Conservation (phyloP, 2,113 vertebrate genomes). For the Mormyrus lacerda region DNA sequence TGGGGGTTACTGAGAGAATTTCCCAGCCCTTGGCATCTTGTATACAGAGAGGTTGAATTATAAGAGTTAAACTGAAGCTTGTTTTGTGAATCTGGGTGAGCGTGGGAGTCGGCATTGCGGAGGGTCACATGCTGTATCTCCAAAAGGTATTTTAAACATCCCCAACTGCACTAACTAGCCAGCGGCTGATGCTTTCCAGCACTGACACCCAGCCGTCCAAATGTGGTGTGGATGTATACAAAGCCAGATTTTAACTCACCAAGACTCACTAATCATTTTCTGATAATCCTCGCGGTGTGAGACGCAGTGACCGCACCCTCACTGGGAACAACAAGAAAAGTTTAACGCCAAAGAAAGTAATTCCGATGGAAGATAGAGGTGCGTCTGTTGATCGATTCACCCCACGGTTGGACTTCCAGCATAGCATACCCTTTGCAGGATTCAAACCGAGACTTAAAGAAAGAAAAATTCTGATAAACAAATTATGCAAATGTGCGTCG, state of each 20-base stretch:
- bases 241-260: neutral
- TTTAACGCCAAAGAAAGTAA: constrained; percentile 48
- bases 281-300: constrained; percentile 31
- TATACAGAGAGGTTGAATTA: neutral
- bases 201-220: neutral
- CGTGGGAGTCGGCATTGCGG: neutral
- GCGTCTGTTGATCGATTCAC: constrained; percentile 55
- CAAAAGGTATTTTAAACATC: neutral
- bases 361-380: constrained; percentile 43
- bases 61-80: neutral
- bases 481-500: constrained; percentile 48
- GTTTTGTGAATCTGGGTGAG: neutral
- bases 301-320: constrained; percentile 27
- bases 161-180: neutral
- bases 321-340: constrained; percentile 30
- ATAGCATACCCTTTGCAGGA: constrained; percentile 57
- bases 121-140: neutral
- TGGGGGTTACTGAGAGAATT: neutral
- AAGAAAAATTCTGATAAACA: constrained; percentile 53
- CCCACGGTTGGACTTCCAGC: constrained; percentile 54
- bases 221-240: neutral
- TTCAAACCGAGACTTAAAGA: constrained; percentile 38
- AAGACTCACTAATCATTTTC: neutral
- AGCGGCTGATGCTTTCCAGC: neutral
- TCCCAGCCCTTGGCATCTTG: neutral